Evolutionary conservation across 2,888 invertebrate genomes (phyloP), one percentile per base, ranked within the genome.

Genomic region (Scrobipalpa atriplicella): DNA sequence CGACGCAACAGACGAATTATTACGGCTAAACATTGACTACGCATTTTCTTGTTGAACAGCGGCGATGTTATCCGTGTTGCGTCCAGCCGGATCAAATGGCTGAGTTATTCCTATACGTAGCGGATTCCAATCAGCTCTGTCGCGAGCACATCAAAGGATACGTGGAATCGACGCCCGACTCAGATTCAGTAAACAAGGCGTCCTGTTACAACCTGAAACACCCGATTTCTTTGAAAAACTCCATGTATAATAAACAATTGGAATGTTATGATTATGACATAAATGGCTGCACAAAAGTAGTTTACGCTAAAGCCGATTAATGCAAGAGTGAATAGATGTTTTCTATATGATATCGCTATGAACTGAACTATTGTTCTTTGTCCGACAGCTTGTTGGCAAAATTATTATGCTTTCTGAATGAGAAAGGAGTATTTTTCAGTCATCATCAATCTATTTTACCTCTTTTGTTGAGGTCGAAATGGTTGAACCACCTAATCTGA

Each of bases 41-140:
- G 58, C 36, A 54, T 54, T 54, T 54, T 54, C 58, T 36, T n/a
- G 58, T 58, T 58, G n/a, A n/a, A 58, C 67, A 66, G 67, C 69
- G 68, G 66, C 62, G 21, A 29, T 21, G 54, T 19, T 21, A 21
- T 21, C 21, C 21, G 11, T 19, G 21, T 21, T 56, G 19, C 21
- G 54, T 56, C 21, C 21, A 21, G 54, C 19, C 11, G 19, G 51
- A 9, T 18, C 51, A 18, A 51, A 18, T 18, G 52, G 19, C 21
- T 21, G 29, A 21, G 54, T 56, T 21, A 47, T 47, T 43, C 47
- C 18, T 41, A 39, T 11, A 38, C 60, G 36, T 13, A 58, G 56
- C 39, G 39, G 47, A 62, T 62, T 62, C 62, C 62, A 29, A 62
- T 62, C 61, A 39, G 41, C 18, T 18, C 13, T 41, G 41, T 39